These are phyloP conservation scores for Scolanthus callimorphus DNA, from an alignment of 92 coral and sea anemone genomes.

Conservation along the genomic window DNA sequence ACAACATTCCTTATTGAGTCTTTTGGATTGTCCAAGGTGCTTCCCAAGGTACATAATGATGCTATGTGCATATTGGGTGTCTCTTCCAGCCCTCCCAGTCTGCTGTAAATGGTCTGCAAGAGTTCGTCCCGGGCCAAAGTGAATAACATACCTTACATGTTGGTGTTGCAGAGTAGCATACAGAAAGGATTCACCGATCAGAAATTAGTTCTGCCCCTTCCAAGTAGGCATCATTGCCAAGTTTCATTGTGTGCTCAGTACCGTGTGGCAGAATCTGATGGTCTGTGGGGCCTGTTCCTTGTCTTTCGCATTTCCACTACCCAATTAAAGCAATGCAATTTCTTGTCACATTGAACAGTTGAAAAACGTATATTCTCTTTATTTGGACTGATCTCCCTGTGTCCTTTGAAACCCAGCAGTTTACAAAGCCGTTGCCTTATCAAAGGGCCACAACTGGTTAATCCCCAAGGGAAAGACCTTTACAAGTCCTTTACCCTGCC, in stretches of 20 bases:
- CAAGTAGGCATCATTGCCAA: slow-evolving; percentile 41
- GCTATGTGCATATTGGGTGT: slow-evolving; percentile 9
- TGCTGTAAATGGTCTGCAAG: slow-evolving; percentile 42
- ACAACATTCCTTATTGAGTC: slow-evolving; percentile 14
- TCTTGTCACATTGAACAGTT: slow-evolving; percentile 17
- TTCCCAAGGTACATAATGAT: slow-evolving; percentile 15
- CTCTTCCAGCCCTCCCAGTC: slow-evolving; percentile 43
- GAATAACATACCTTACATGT: slow-evolving; percentile 42
- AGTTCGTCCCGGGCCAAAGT: slow-evolving; percentile 49
- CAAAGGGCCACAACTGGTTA: too few species aligned
- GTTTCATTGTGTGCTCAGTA: slow-evolving; percentile 35
- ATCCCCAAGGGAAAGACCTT: too few species aligned
- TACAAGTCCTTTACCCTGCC: too few species aligned
- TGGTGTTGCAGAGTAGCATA: slow-evolving; percentile 61
- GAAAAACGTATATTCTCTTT: slow-evolving; percentile 32
- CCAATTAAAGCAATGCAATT: slow-evolving; percentile 30
- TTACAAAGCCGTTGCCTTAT: slow-evolving; percentile 42
- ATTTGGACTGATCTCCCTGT: slow-evolving; percentile 50
- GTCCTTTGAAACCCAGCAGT: slow-evolving; percentile 12
- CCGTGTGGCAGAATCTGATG: slow-evolving; percentile 53
- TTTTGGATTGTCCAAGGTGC: slow-evolving; percentile 16
- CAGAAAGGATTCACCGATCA: slow-evolving; percentile 32
- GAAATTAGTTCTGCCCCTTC: slow-evolving; percentile 21
- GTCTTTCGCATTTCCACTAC: slow-evolving; percentile 20
- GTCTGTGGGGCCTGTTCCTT: slow-evolving; percentile 25